phyloP scores from a whole-genome alignment of 2,888 invertebrate species.

The Conops quadrifasciatus region DNA sequence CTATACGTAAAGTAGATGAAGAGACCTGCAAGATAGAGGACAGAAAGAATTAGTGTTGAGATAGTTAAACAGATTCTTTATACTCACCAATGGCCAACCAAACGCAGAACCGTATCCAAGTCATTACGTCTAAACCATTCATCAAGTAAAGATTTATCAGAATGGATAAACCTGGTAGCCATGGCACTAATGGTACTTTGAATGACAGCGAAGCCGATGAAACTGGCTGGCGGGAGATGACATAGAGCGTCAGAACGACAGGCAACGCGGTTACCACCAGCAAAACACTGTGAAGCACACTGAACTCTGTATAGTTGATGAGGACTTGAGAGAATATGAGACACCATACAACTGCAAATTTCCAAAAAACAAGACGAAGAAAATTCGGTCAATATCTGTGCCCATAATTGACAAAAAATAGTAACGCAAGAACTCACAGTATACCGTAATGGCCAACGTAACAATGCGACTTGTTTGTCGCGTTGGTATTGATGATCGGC shows the following conservation, averaged over 20 bases:
- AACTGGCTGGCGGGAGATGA: constrained; percentile 72
- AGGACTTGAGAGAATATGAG: constrained; percentile 54
- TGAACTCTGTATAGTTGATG: constrained; percentile 53
- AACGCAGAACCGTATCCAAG: constrained; percentile 84
- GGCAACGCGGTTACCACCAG: constrained; percentile 49
- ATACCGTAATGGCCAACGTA: constrained; percentile 62
- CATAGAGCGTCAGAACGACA: constrained; percentile 65
- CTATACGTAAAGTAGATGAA: constrained; percentile 71
- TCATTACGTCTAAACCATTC: constrained; percentile 70
- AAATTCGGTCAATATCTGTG: not conserved
- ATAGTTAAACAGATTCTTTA: not conserved
- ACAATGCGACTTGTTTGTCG: constrained; percentile 65
- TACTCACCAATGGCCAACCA: constrained; percentile 81
- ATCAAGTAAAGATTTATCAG: constrained; percentile 86
- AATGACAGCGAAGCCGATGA: constrained; percentile 72
- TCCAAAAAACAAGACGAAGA: not conserved
- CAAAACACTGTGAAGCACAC: constrained; percentile 45
- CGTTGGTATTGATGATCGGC: constrained; percentile 63
- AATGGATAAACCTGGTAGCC: constrained; percentile 82
- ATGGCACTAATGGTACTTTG: constrained; percentile 82
- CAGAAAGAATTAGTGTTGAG: no score
- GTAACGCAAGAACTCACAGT: constrained; percentile 58
- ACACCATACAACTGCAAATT: constrained; percentile 53
- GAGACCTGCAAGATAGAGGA: constrained; percentile 64
- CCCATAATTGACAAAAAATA: not conserved